Evolutionary conservation across 1,140 invertebrate genomes (phyloP), one percentile per base, ranked within the genome.

Genomic region (Bombus polaris): DNA sequence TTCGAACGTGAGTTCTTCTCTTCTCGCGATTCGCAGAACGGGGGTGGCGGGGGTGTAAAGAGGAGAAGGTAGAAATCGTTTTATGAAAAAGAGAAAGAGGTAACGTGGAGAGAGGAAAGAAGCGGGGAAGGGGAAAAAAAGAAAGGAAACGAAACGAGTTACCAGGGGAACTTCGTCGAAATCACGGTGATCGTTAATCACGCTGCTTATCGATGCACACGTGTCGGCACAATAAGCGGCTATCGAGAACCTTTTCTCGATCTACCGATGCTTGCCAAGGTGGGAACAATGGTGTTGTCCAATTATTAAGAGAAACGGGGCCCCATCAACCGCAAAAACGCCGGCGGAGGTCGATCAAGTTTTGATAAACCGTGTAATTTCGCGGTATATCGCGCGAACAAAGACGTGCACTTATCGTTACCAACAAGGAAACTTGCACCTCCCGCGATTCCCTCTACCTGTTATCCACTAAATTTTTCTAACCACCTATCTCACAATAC

Each of bases 331-430:
- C 37, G 82, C 75, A 83, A 87, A 83, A 87, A 87, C 84, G 42
- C 85, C 74, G 81, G 81, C 81, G 68, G 81, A 72, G 66, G 85
- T 83, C 81, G 82, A 87, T 85, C 81, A 85, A 87, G 74, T 84
- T 87, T 84, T 87, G 86, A 87, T 85, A 87, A 87, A 85, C 81
- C 82, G 75, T 85, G 81, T 87, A 87, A 87, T 87, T 87, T 87
- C 84, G 75, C 86, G 82, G 70, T 80, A 75, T 62, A 79, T 74
- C 82, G 70, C 81, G 84, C 81, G 75, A 85, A 83, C 85, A 83
- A 87, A 83, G 85, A 83, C 85, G 85, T 83, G 81, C 81, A 83
- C 66, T 87, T 87, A 87, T 87, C 85, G 73, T 53, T 78, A 78
- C 82, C 71, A 79, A 84, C 81, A 75, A 68, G 86, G 86, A 87